Evolutionary conservation across 2,113 vertebrate species (phyloP).

Genomic region (Mastomys natalensis): DNA sequence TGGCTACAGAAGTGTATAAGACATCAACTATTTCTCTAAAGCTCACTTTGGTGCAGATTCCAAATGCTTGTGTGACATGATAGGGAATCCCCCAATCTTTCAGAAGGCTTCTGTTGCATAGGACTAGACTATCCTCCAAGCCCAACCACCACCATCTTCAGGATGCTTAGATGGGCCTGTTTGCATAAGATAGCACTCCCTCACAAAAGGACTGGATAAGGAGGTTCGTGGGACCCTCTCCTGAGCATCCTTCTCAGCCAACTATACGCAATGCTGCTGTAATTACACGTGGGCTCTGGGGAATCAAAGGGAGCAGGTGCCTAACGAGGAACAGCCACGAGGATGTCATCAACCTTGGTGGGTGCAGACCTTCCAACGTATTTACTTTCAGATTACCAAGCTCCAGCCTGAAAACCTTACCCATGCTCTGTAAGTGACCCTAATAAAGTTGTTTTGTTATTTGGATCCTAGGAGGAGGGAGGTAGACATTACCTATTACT

Average conservation of each 20-base stretch:
- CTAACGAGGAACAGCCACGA: neutral
- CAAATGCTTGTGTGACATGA: neutral
- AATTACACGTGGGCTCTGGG: neutral
- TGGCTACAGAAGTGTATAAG: neutral
- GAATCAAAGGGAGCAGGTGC: neutral
- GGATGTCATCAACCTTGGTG: neutral
- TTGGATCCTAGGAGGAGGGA: neutral
- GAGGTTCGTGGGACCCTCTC: neutral
- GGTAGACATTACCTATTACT: neutral
- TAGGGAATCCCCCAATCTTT: neutral
- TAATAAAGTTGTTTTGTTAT: neutral
- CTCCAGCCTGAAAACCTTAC: neutral
- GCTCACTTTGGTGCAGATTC: neutral
- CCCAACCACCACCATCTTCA: neutral
- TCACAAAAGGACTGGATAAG: neutral
- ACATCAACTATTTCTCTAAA: neutral
- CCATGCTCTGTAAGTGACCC: neutral
- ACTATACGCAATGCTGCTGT: neutral
- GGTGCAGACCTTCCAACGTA: neutral
- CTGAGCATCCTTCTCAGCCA: neutral
- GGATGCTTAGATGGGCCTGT: neutral
- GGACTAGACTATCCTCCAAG: neutral
- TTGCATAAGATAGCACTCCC: neutral
- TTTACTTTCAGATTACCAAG: neutral
- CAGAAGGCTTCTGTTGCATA: neutral